Evolutionary conservation across 2,113 vertebrate species (phyloP).

Genomic region (Genyomyrus donnyi): DNA sequence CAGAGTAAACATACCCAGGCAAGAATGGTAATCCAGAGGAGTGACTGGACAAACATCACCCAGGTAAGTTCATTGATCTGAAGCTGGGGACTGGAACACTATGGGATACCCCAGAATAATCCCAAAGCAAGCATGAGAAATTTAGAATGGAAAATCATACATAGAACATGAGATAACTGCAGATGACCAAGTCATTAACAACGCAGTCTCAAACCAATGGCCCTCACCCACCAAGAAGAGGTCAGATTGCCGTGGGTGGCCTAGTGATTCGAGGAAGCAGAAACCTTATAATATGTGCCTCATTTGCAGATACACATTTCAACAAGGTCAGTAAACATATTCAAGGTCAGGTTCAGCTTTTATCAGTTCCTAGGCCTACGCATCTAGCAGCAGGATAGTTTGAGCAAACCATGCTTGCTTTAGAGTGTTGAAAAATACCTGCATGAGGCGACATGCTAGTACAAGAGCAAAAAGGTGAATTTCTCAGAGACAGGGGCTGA

Average conservation of each 20-base stretch:
- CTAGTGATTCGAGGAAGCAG: not conserved
- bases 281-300: not conserved
- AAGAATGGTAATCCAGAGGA: constrained; percentile 1
- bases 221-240: not conserved
- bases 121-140: not conserved
- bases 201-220: not conserved
- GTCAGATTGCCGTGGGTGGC: not conserved
- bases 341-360: not conserved
- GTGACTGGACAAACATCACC: not conserved
- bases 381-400: not conserved
- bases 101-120: constrained; percentile 4
- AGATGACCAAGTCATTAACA: not conserved
- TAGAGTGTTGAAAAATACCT: not conserved
- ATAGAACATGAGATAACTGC: not conserved
- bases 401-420: not conserved
- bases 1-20: constrained; percentile 19
- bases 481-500: not conserved
- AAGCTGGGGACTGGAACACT: not conserved
- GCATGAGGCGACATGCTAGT: not conserved
- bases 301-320: not conserved
- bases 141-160: not conserved
- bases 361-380: not conserved
- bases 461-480: not conserved
- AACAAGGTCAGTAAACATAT: not conserved
- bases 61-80: not conserved